Conservation (phyloP, 2,797 vertebrate species). For the Pelobates cultripes region DNA sequence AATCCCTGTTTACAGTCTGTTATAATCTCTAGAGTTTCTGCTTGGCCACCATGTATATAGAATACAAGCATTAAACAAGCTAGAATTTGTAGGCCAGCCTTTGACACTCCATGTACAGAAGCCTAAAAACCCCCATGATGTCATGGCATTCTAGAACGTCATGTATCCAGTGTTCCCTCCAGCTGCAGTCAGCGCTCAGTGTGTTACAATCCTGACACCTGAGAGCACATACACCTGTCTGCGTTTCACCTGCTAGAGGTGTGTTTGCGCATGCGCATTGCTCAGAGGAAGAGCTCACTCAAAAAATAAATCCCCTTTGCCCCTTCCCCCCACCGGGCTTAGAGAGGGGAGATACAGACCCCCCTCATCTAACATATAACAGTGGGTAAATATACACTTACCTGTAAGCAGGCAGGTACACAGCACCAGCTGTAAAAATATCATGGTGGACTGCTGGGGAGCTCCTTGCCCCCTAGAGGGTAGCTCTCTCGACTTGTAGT, state of each 20-base stretch:
- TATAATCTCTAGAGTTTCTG: too few species aligned
- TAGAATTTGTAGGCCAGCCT: too few species aligned
- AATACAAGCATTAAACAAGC: too few species aligned
- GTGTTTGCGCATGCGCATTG: slow-evolving; percentile 28
- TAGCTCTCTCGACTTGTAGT: background rate
- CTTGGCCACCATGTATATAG: too few species aligned
- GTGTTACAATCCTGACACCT: too few species aligned
- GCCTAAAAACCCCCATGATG: too few species aligned
- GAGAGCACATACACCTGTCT: background rate
- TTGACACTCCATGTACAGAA: too few species aligned
- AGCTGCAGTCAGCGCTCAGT: too few species aligned
- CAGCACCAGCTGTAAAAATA: background rate
- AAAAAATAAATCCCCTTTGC: background rate
- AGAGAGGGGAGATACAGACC: background rate
- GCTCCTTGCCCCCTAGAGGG: background rate
- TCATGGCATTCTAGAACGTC: too few species aligned
- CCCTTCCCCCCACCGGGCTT: background rate
- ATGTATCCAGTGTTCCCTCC: too few species aligned
- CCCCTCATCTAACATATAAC: background rate
- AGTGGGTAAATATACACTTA: background rate
- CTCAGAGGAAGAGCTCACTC: too few species aligned
- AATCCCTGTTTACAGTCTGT: too few species aligned
- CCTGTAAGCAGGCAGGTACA: slow-evolving; percentile 15
- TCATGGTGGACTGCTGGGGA: background rate
- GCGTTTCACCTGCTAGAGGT: slow-evolving; percentile 16